Evolutionary conservation across 2,888 invertebrate species (phyloP), one percentile per base, ranked within the genome.

Genomic region (Oligia strigilis): DNA sequence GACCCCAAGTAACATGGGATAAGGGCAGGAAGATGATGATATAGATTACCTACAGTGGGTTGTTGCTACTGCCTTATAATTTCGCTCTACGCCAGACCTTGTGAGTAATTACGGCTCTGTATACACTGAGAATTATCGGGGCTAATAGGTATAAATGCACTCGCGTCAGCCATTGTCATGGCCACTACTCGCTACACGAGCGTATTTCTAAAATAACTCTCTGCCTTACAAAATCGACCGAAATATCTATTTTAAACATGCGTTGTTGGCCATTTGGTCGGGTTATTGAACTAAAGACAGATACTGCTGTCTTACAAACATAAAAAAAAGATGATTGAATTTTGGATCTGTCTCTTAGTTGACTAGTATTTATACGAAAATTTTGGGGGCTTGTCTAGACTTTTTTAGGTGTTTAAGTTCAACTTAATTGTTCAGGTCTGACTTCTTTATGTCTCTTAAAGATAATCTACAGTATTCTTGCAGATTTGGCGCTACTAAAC

Each of bases 111-210:
- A 79, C 72, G 46, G 55, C 14, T 36, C 49, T 80, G 67, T 78
- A 36, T 78, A 72, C 84, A 69, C 9, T 72, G 84, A 49, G 62
- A 58, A 72, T 82, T 79, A 82, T 82, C 80, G 72, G 29, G 40
- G 78, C 36, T 78, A 83, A 55, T 72, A 67, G 43, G 62, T 72
- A 67, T 67, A 72, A 29, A 81, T 49, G 79, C 72, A 69, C 43
- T 64, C 14, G 19, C 40, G 46, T 78, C n/a, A 58, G 40, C 71
- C 55, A 81, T 64, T 72, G 84, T 84, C 81, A 81, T 19, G 72
- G 84, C 14, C 81, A 71, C 23, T 49, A 49, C 23, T 9, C 14
- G 2, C 14, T 36, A 29, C 2, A 43, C 36, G 36, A 14, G 23
- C 19, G 60, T 46, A 29, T 60, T 67, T 67, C 36, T 82, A 55